Conservation (phyloP, 2,797 vertebrate genomes). For the Sternotherus odoratus region DNA sequence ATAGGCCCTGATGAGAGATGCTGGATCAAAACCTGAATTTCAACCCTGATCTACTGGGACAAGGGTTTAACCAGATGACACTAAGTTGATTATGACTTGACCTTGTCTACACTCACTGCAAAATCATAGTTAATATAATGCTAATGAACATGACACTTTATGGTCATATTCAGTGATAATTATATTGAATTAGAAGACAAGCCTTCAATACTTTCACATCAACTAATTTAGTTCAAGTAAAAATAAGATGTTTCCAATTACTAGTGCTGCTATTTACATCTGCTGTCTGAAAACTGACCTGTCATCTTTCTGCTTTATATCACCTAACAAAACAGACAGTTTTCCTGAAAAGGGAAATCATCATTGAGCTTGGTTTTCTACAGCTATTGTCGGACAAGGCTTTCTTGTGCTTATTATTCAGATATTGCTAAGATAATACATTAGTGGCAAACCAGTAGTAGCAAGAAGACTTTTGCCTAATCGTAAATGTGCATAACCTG, state of each 20-base stretch:
- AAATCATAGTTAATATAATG: background rate
- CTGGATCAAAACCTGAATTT: rapidly evolving
- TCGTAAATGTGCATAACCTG: no score
- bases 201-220: background rate
- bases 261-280: background rate
- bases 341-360: background rate
- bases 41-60: background rate
- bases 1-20: background rate
- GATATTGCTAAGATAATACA: background rate
- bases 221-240: background rate
- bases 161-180: background rate
- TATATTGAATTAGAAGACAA: background rate
- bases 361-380: background rate
- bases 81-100: background rate
- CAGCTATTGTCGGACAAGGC: background rate
- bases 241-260: background rate
- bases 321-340: background rate
- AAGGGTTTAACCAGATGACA: rapidly evolving
- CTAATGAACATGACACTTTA: background rate
- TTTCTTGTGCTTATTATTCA: background rate
- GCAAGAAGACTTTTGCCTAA: background rate
- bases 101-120: background rate
- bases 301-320: background rate
- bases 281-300: background rate
- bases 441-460: background rate